phyloP scores from a whole-genome alignment of 2,113 vertebrate species.

The Todiramphus chloris region DNA sequence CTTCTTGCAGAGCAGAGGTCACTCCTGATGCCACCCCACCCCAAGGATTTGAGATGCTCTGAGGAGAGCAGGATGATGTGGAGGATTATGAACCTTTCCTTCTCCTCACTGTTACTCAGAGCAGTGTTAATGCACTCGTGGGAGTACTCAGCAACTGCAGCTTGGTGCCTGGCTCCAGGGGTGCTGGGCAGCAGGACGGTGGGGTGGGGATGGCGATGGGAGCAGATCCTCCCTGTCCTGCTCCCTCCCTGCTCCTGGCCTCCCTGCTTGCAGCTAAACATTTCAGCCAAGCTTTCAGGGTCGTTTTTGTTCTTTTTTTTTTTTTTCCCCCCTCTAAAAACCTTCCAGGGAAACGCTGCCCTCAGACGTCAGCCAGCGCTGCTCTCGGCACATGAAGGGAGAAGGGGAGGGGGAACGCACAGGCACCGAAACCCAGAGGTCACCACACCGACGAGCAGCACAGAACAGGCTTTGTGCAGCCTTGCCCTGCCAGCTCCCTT shows the following conservation, averaged over 20 bases:
- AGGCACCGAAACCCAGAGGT: slow-evolving; percentile 7
- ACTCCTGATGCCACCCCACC: background rate
- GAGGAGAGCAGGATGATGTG: background rate
- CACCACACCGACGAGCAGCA: background rate
- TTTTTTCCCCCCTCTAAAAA: background rate
- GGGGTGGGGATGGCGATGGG: background rate
- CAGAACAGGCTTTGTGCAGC: slow-evolving; percentile 56
- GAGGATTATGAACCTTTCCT: background rate
- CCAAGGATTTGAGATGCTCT: background rate
- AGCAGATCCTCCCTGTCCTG: background rate
- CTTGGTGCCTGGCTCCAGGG: background rate
- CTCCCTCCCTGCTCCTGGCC: background rate
- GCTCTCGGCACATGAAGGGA: background rate
- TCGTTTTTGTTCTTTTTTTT: slow-evolving; percentile 22
- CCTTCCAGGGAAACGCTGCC: slow-evolving; percentile 2
- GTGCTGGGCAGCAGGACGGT: background rate
- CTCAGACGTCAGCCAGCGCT: background rate
- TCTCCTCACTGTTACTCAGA: background rate
- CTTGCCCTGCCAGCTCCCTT: slow-evolving; percentile 39
- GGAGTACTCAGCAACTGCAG: background rate
- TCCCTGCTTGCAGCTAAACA: background rate
- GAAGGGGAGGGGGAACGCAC: background rate
- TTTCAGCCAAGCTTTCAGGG: background rate
- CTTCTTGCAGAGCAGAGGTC: background rate
- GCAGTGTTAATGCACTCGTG: background rate